These are phyloP conservation scores for Monopterus albus DNA, from an alignment of 2,113 vertebrate genomes.

Conservation along the genomic window DNA sequence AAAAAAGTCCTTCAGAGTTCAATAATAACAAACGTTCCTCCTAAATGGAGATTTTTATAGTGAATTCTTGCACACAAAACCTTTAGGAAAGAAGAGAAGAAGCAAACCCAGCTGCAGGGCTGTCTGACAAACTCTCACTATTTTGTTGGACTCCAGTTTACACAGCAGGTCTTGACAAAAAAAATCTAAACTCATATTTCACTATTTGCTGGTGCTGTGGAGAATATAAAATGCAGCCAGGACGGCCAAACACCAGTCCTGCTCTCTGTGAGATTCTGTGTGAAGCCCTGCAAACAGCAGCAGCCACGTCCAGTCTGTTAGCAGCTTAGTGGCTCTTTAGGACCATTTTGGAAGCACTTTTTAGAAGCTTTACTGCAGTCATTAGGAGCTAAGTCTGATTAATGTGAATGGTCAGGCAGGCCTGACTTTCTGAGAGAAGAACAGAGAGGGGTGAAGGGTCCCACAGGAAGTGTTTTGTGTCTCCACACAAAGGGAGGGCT, in stretches of 20 bases:
- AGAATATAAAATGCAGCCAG: not conserved
- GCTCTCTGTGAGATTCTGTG: slow-evolving; percentile 10
- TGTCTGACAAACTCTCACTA: not conserved
- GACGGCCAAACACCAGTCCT: not conserved
- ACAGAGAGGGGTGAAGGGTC: slow-evolving; percentile 82
- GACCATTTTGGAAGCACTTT: slow-evolving; percentile 71
- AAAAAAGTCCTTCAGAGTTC: not conserved
- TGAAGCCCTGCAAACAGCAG: slow-evolving; percentile 31
- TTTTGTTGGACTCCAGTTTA: not conserved
- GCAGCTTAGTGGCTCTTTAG: slow-evolving; percentile 79
- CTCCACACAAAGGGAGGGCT: slow-evolving; percentile 83
- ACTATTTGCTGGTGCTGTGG: not conserved
- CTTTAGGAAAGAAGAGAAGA: not conserved
- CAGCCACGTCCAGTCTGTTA: slow-evolving; percentile 51
- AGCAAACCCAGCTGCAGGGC: not conserved
- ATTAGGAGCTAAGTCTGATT: slow-evolving; percentile 82
- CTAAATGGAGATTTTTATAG: not conserved
- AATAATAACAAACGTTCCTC: not conserved
- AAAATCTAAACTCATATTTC: not conserved
- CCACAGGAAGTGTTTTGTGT: slow-evolving; percentile 87
- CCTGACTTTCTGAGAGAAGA: slow-evolving; percentile 77
- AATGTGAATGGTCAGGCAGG: slow-evolving; percentile 83
- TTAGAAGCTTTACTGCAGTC: slow-evolving; percentile 77
- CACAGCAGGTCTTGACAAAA: not conserved
- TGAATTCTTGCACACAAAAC: slow-evolving; percentile 33